Conservation (phyloP, 2,113 vertebrate genomes). For the Clarias gariepinus region DNA sequence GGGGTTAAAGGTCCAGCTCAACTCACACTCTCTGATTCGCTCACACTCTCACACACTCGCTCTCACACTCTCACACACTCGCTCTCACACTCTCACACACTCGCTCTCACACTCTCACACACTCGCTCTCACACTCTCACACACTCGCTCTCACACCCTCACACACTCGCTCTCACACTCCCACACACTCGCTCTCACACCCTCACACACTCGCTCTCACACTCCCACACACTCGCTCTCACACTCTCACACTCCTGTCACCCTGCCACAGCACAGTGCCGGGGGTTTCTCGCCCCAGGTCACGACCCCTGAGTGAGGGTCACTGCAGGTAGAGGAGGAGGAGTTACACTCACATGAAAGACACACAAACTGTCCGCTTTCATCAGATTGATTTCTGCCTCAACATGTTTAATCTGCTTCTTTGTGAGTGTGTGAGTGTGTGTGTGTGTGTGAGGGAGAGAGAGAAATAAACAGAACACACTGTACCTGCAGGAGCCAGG, state of each 20-base stretch:
- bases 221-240: fast-evolving
- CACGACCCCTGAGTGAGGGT: background rate
- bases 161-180: too few relatives aligned
- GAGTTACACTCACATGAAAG: background rate
- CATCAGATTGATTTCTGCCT: background rate
- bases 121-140: too few relatives aligned
- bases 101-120: too few relatives aligned
- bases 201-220: background rate
- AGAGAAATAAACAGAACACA: background rate
- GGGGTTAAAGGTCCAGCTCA: background rate
- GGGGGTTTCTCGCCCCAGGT: background rate
- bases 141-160: too few relatives aligned
- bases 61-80: too few relatives aligned
- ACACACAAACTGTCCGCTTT: background rate
- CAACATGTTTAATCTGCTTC: background rate
- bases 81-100: too few relatives aligned
- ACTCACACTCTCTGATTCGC: too few relatives aligned
- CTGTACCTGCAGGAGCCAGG: background rate
- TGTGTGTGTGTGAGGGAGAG: background rate
- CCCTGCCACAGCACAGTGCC: background rate
- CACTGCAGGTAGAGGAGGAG: background rate
- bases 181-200: background rate
- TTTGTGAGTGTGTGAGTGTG: background rate
- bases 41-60: too few relatives aligned
- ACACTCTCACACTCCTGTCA: background rate